Evolutionary conservation across 2,888 invertebrate species (phyloP), one percentile per base, ranked within the genome.

Genomic region (Phymatocera aterrima): DNA sequence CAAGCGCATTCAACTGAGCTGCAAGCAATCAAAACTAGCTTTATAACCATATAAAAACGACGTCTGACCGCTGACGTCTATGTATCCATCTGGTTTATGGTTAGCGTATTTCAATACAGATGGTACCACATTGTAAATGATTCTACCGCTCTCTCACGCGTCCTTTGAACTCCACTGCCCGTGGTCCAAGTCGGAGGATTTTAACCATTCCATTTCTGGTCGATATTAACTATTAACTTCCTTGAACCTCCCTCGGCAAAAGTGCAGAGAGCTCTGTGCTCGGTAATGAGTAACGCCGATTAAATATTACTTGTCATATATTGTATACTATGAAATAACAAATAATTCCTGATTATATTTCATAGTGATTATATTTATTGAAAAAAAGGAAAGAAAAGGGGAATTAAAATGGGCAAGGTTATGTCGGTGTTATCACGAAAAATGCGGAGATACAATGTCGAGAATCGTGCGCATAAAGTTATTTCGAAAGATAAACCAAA

Each of bases 401-500:
- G 6, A 64, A 80, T 78, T 79, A 88, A 78, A 88, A 95, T 95
- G 95, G 95, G 95, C 84, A 94, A 93, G 90, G 92, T 93, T 84
- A 91, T 93, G 83, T 93, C 95, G 0, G 90, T 91, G 83, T 90
- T 94, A 70, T 90, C 92, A 31, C 91, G 94, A 80, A 94, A 95
- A 21, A 81, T 93, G 18, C 93, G 93, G 87, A 93, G 94, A 34
- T 95, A 94, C 84, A 96, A 97, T 90, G 92, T 95, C 1, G 96
- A 96, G 88, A 94, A 93, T 89, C 93, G 97, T 81, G 96, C 96
- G 34, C 94, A 95, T 84, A 94, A 94, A 84, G 90, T 94, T 24
- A 93, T 97, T 82, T 93, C 94, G 0, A 92, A 92, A 87, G 93
- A 94, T 61, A 95, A 95, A 87, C 93, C 92, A 3, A 91, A 90